Conservation (phyloP, 2,888 invertebrate genomes). For the Odontothrips loti region DNA sequence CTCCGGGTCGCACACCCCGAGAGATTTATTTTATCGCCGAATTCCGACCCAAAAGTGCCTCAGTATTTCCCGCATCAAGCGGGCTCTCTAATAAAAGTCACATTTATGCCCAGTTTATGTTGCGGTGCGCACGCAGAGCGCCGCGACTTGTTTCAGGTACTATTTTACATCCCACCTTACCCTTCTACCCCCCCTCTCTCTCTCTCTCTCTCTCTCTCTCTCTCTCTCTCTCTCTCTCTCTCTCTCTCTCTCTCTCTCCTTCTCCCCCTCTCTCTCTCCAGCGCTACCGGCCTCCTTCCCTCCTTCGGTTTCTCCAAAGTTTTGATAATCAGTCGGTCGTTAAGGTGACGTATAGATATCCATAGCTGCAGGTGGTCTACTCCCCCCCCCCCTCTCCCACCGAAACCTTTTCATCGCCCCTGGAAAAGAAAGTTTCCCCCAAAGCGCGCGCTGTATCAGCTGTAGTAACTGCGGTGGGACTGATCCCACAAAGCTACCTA, state of each 20-base stretch:
- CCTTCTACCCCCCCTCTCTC: conserved; percentile 31
- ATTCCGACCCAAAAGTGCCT: conserved; percentile 22
- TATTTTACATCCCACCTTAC: conserved; percentile 35
- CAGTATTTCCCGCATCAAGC: conserved; percentile 14
- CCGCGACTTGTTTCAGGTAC: background rate
- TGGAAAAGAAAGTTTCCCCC: too few species aligned
- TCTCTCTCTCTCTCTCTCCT: conserved; percentile 35
- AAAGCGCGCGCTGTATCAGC: too few species aligned
- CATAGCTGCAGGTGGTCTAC: too few species aligned
- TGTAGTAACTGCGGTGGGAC: too few species aligned
- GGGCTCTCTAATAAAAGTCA: conserved; percentile 11
- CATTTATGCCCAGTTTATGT: conserved; percentile 20
- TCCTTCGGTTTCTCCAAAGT: background rate
- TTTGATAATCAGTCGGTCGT: background rate
- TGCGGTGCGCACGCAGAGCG: background rate
- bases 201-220: conserved; percentile 30
- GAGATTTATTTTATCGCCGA: conserved; percentile 6
- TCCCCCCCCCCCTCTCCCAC: too few species aligned
- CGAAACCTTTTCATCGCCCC: too few species aligned
- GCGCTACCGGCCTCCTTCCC: background rate
- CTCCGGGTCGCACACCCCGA: background rate
- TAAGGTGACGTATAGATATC: too few species aligned
- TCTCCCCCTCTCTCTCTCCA: conserved; percentile 30
- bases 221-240: conserved; percentile 36
- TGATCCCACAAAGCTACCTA: too few species aligned